Conservation (phyloP, 2,797 vertebrate species). For the Cynopterus sphinx region DNA sequence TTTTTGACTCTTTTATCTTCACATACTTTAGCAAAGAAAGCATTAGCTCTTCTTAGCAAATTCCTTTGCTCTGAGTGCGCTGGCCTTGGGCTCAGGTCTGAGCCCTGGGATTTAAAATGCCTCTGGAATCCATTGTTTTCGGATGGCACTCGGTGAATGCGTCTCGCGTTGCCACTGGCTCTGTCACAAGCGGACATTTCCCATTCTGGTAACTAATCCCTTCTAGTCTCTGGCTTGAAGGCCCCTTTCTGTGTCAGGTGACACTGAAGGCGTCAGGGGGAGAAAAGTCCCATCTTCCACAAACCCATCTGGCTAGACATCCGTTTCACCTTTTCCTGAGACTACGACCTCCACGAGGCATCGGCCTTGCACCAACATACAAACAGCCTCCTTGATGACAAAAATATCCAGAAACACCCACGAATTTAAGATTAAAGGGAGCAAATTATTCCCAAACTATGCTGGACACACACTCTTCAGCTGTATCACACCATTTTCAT, state of each 20-base stretch:
- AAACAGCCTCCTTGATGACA: neutral
- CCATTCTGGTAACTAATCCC: neutral
- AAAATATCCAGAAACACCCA: neutral
- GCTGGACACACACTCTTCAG: neutral
- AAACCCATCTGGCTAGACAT: accelerated
- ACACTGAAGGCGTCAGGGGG: neutral
- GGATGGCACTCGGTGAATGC: accelerated
- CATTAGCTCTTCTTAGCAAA: neutral
- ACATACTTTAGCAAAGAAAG: neutral
- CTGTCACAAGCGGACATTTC: neutral
- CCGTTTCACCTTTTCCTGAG: neutral
- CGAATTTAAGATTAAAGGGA: neutral
- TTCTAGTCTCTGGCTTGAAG: neutral
- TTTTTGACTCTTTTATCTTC: neutral
- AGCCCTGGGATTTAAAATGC: neutral
- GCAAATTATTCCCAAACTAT: neutral
- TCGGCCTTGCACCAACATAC: neutral
- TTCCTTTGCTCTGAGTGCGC: accelerated
- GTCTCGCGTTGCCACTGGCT: neutral
- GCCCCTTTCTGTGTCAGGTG: neutral
- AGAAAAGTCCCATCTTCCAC: neutral
- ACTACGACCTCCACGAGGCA: neutral
- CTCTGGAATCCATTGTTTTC: neutral
- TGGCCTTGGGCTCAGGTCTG: accelerated
- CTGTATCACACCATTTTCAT: neutral